Percentiles rank a stretch among this genome's conserved stretches.
phyloP scores from a whole-genome alignment of 2,797 vertebrate species.

The Hydrophis major region DNA sequence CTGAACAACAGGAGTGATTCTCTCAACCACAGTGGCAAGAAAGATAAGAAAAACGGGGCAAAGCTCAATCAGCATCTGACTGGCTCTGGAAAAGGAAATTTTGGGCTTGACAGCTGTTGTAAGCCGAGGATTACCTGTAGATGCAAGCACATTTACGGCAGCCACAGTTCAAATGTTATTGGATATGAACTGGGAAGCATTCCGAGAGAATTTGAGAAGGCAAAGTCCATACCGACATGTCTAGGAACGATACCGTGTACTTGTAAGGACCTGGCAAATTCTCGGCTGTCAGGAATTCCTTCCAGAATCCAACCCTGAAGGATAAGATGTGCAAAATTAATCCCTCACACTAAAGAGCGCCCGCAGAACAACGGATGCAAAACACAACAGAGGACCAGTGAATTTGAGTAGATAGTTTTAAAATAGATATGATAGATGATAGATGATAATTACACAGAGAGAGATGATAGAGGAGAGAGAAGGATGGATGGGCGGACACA shows the following conservation, averaged over 20 bases:
- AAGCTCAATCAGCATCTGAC: too few relatives aligned
- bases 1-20: too few relatives aligned
- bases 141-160: too few relatives aligned
- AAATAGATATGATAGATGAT: too few relatives aligned
- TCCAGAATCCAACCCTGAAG: conserved; percentile 90
- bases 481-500: too few relatives aligned
- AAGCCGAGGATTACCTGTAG: background rate
- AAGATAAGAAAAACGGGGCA: too few relatives aligned
- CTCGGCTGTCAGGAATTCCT: conserved; percentile 80
- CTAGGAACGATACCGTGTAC: conserved; percentile 76
- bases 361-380: background rate
- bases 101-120: accelerated
- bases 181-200: background rate
- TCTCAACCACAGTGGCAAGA: too few relatives aligned
- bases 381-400: background rate
- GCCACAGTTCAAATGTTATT: background rate
- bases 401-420: too few relatives aligned
- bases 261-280: conserved; percentile 81
- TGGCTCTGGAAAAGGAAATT: background rate
- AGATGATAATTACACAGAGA: too few relatives aligned
- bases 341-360: background rate
- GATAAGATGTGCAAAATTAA: conserved; percentile 39
- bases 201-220: background rate
- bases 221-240: conserved; percentile 82
- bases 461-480: too few relatives aligned